Base-by-base conservation (phyloP, 2,888 invertebrate genomes). In the Salpingus planirostris region DNA sequence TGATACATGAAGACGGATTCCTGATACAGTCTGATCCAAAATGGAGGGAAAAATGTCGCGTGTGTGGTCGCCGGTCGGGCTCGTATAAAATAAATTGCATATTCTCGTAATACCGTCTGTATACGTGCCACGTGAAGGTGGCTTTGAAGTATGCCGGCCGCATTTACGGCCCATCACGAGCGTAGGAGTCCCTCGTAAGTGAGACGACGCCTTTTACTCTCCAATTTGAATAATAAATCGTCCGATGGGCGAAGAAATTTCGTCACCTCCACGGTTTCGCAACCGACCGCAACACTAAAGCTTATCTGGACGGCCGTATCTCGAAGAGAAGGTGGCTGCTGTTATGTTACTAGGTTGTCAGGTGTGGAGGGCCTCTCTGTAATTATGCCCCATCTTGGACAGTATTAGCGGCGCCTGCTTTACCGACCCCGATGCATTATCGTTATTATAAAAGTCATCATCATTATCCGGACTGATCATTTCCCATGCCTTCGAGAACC, bases 371-470 rank as follows among this genome's bases (percentile, higher is more conserved):
- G 47, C 43, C 52, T 47, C 47, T 49, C 52, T 52, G 55, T 60
- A 62, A 62, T 62, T 62, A 61, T 52, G 54, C 49, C 50, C 51
- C 57, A 55, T 55, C 55, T 54, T 44, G 47, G 54, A 44, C 52
- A 43, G 51, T 57, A 60, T 57, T 60, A 57, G 57, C 62, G 62
- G 61, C 61, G 62, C 62, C 61, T 59, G 55, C 53, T 52, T 54
- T 57, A 50, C 55, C 60, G 50, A 49, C 55, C 56, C n/a, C n/a
- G n/a, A n/a, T 57, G 56, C 60, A 60, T 59, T 57, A 60, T 60
- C 60, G 57, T 60, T 59, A 62, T 62, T 60, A 60, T 62, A 61
- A 60, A 59, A 61, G 62, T 63, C 63, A 62, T 61, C 60, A 62
- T 63, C 62, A 63, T 63, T 63, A 63, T 57, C 55, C 53, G 54